A percentile compares a stretch with the other conserved stretches of the same genome.
Conservation (phyloP, 2,888 invertebrate genomes). For the Eremobia ochroleuca region DNA sequence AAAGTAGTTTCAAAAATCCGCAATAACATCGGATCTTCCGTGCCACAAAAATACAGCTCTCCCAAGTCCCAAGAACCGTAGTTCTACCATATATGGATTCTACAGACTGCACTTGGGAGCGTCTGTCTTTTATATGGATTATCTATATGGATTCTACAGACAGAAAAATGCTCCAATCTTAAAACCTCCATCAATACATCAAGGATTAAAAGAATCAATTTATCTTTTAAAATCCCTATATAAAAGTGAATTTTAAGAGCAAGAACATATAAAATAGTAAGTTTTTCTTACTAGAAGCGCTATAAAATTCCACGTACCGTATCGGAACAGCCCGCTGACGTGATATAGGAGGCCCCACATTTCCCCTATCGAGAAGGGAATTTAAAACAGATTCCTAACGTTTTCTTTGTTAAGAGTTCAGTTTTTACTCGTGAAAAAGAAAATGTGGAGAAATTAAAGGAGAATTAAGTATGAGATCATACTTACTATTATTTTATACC, state of each 20-base stretch:
- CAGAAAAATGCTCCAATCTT: background rate
- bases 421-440: conserved; percentile 23
- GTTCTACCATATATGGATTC: background rate
- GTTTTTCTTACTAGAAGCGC: conserved; percentile 40
- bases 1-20: background rate
- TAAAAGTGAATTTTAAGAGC: conserved; percentile 20
- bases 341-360: conserved; percentile 58
- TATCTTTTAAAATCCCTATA: conserved; percentile 1
- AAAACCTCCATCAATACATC: background rate
- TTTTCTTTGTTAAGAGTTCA: conserved; percentile 43
- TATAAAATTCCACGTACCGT: conserved; percentile 61
- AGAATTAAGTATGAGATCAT: conserved; percentile 2
- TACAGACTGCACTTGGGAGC: too few species aligned
- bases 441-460: conserved; percentile 23
- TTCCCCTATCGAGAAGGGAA: conserved; percentile 57
- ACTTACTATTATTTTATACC: background rate
- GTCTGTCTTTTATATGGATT: too few species aligned
- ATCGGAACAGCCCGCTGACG: conserved; percentile 54
- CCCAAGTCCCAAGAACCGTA: background rate
- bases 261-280: conserved; percentile 38
- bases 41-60: background rate
- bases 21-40: background rate
- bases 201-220: conserved; percentile 4
- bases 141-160: too few species aligned
- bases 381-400: conserved; percentile 55